Percentiles rank a stretch among this genome's conserved stretches.
These are phyloP conservation scores for Heptranchias perlo DNA, from an alignment of 2,113 vertebrate species.

Conservation along the genomic window DNA sequence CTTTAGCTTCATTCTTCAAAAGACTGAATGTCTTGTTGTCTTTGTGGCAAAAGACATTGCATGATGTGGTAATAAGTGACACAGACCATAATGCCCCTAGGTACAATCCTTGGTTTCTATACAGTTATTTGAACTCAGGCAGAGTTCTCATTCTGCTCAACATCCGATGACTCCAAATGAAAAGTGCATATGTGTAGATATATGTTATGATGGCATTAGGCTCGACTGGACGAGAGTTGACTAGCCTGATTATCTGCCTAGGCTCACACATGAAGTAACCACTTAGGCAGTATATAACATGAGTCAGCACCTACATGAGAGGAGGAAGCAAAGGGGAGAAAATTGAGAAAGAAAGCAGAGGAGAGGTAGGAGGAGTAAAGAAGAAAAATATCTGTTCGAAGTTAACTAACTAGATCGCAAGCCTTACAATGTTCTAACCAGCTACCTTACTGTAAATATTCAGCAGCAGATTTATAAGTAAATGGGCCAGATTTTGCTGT, in stretches of 20 bases:
- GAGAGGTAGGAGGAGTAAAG: not conserved
- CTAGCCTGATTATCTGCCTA: not conserved
- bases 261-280: not conserved
- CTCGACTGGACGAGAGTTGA: not conserved
- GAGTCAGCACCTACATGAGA: not conserved
- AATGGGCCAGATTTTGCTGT: too few species aligned
- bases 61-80: not conserved
- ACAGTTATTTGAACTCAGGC: not conserved
- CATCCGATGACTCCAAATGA: too few species aligned
- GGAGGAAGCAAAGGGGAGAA: not conserved
- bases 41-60: not conserved
- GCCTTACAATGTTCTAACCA: not conserved
- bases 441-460: too few species aligned
- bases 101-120: not conserved
- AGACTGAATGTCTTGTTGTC: not conserved
- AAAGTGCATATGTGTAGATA: not conserved
- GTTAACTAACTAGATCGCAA: not conserved
- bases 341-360: not conserved
- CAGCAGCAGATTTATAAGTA: too few species aligned
- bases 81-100: not conserved
- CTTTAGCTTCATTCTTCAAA: too few species aligned
- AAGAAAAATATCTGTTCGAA: not conserved
- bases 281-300: not conserved
- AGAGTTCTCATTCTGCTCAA: too few species aligned
- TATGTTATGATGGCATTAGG: not conserved